Conservation (phyloP, 2,797 vertebrate species). For the Mormyrus proboscirostris region DNA sequence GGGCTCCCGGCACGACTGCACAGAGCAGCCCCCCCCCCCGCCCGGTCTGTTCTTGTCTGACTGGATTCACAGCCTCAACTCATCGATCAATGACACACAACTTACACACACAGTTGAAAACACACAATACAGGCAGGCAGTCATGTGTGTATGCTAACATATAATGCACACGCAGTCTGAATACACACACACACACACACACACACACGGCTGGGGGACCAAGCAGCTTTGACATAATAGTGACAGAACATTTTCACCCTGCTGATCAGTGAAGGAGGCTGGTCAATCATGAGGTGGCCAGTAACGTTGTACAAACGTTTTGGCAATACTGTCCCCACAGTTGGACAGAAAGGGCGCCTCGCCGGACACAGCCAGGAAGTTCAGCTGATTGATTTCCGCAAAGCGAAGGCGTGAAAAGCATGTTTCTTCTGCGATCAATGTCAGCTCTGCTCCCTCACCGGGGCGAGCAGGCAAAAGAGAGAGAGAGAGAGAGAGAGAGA, state of each 20-base stretch:
- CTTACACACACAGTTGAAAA: not conserved
- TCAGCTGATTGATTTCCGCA: not conserved
- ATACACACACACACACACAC: not conserved
- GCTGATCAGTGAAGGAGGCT: not conserved
- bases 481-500: slow-evolving; percentile 6
- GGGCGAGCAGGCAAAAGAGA: not conserved
- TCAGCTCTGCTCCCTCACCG: not conserved
- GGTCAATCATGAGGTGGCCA: not conserved
- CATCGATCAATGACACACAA: not conserved
- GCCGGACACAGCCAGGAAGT: not conserved
- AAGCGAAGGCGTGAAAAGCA: not conserved
- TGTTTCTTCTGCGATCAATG: not conserved
- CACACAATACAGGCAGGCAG: not conserved
- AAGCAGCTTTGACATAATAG: not conserved
- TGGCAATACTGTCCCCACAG: not conserved
- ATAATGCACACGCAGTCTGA: not conserved
- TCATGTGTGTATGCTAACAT: not conserved
- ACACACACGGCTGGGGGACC: not conserved
- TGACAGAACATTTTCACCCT: not conserved
- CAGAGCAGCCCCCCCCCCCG: not conserved
- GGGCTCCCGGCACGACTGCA: not conserved
- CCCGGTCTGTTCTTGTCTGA: not conserved
- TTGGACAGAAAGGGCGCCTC: not conserved
- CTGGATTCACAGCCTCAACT: not conserved
- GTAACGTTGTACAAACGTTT: not conserved